phyloP scores from a whole-genome alignment of 2,113 vertebrate species.

The rabbit (Oryctolagus cuniculus) region DNA sequence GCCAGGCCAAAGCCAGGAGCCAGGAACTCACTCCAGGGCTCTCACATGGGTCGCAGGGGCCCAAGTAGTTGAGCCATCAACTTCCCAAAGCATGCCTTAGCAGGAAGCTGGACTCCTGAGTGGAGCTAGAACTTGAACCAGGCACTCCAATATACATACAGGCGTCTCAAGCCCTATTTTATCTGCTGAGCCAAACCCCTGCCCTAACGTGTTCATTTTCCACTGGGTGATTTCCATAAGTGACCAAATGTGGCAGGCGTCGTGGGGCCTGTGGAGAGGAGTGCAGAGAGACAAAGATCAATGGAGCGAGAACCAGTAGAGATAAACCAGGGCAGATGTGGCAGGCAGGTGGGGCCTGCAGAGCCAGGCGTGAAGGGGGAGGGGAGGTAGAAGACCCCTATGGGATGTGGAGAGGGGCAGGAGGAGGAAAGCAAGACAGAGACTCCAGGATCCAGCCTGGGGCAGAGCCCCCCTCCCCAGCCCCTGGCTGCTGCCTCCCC shows the following conservation, averaged over 20 bases:
- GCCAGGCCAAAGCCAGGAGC: too few species aligned
- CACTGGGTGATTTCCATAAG: not conserved
- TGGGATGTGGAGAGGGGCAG: not conserved
- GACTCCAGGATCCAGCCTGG: not conserved
- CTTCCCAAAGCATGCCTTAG: too few species aligned
- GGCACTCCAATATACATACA: too few species aligned
- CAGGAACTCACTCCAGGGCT: too few species aligned
- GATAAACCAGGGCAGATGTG: not conserved
- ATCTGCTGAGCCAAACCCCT: too few species aligned
- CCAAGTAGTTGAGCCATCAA: too few species aligned
- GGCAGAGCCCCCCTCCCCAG: not conserved
- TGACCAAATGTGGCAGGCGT: not conserved
- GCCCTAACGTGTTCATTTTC: too few species aligned
- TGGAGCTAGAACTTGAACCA: too few species aligned
- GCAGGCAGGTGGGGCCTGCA: not conserved
- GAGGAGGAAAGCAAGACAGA: not conserved
- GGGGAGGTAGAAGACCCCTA: not conserved
- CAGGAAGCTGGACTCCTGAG: too few species aligned
- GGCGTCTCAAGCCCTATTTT: too few species aligned
- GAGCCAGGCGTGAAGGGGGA: not conserved
- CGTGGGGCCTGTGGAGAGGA: not conserved
- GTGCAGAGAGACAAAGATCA: not conserved
- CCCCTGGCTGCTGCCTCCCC: not conserved
- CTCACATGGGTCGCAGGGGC: too few species aligned
- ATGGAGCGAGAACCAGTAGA: not conserved